Conservation (phyloP, 2,888 invertebrate species). For the Hemaris fuciformis region DNA sequence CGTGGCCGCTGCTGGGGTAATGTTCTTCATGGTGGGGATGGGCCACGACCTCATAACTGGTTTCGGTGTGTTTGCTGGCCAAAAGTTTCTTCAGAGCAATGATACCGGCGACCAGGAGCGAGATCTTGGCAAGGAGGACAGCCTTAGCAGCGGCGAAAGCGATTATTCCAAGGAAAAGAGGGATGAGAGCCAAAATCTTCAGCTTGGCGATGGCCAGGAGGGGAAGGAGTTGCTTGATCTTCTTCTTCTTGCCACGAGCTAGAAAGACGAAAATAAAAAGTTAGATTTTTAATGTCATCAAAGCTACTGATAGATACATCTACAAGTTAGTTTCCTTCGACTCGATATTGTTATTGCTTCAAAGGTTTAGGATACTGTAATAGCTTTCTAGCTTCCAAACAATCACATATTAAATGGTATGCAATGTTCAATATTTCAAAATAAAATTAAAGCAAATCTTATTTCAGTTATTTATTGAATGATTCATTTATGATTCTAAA, state of each 20-base stretch:
- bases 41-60: conserved; percentile 89
- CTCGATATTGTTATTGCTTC: too few species aligned
- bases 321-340: too few species aligned
- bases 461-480: background rate
- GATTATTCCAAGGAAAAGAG: conserved; percentile 86
- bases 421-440: too few species aligned
- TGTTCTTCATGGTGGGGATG: conserved; percentile 84
- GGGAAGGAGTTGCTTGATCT: conserved; percentile 88
- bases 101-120: conserved; percentile 88
- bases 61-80: conserved; percentile 84
- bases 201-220: conserved; percentile 88
- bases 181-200: conserved; percentile 89
- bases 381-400: too few species aligned
- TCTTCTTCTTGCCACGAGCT: conserved; percentile 91
- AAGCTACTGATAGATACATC: too few species aligned
- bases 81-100: conserved; percentile 86
- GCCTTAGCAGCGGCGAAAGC: conserved; percentile 93
- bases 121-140: conserved; percentile 90
- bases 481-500: background rate
- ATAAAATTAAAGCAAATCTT: too few species aligned
- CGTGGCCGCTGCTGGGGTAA: conserved; percentile 76
- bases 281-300: background rate
- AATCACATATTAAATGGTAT: too few species aligned
- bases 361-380: too few species aligned
- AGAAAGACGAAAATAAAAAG: conserved; percentile 33